Evolutionary conservation across 2,797 vertebrate species (phyloP).

Genomic region (Alexandromys oeconomus): DNA sequence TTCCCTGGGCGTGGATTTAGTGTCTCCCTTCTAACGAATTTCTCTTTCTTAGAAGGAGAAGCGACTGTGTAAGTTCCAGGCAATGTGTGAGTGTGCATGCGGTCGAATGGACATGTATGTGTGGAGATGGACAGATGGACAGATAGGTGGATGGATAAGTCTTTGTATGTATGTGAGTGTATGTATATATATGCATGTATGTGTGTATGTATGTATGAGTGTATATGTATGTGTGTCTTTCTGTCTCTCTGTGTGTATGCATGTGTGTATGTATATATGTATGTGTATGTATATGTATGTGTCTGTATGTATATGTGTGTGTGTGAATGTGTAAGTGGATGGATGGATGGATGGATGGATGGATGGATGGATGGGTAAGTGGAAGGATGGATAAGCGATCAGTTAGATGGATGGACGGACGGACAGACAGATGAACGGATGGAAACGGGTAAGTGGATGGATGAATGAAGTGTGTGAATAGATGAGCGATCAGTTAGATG

Average conservation of each 20-base stretch:
- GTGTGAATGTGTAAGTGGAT: neutral
- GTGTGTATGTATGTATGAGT: no score
- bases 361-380: no score
- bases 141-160: no score
- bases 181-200: neutral
- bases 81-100: neutral
- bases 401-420: no score
- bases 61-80: neutral
- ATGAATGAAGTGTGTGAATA: neutral
- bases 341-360: neutral
- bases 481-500: no score
- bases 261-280: no score
- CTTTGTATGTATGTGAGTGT: neutral
- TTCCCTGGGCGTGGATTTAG: neutral
- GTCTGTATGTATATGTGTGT: no score
- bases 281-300: no score
- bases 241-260: no score
- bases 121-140: neutral
- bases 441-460: no score
- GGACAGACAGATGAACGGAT: rapidly evolving
- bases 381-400: no score
- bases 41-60: neutral
- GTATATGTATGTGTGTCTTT: no score
- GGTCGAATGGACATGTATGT: neutral
- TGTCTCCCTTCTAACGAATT: neutral